phyloP scores from a whole-genome alignment of 2,113 vertebrate genomes.

The Aviceda subcristata region DNA sequence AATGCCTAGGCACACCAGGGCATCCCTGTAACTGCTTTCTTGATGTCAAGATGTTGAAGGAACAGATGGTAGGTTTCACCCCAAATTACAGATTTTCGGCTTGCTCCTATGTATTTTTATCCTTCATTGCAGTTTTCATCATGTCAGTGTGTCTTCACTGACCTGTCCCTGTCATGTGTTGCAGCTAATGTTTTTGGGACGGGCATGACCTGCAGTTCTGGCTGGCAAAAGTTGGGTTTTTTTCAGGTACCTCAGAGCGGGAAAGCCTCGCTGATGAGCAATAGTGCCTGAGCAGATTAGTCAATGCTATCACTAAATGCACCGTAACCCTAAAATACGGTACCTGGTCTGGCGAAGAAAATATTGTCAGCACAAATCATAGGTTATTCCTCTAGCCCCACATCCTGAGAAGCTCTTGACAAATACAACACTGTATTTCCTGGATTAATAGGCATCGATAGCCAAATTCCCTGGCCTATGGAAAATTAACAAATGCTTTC shows the following conservation, averaged over 20 bases:
- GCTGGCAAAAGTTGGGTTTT: not conserved
- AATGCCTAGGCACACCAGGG: not conserved
- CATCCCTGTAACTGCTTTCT: conserved; percentile 12
- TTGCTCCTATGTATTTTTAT: conserved; percentile 50
- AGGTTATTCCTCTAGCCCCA: not conserved
- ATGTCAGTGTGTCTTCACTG: conserved; percentile 30
- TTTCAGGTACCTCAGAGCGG: not conserved
- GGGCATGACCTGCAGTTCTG: conserved; percentile 38
- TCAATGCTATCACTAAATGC: not conserved
- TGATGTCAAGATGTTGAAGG: conserved; percentile 38
- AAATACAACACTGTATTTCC: conserved; percentile 13
- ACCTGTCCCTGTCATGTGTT: not conserved
- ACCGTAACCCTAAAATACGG: conserved; percentile 35
- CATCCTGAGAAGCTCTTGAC: conserved; percentile 14
- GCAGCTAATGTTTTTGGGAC: not conserved
- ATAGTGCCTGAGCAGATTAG: conserved; percentile 19
- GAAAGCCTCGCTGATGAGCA: not conserved
- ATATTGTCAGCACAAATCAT: conserved; percentile 46
- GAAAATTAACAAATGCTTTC: conserved; percentile 42
- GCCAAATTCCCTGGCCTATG: not conserved
- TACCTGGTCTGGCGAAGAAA: not conserved
- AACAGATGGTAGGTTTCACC: conserved; percentile 46
- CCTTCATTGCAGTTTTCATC: conserved; percentile 35
- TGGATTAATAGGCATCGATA: conserved; percentile 12
- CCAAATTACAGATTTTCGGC: conserved; percentile 33